Percentiles rank a stretch among this genome's conserved stretches.
Evolutionary conservation across 2,888 invertebrate species (phyloP).

Genomic region (Chrysolina oricalcia): DNA sequence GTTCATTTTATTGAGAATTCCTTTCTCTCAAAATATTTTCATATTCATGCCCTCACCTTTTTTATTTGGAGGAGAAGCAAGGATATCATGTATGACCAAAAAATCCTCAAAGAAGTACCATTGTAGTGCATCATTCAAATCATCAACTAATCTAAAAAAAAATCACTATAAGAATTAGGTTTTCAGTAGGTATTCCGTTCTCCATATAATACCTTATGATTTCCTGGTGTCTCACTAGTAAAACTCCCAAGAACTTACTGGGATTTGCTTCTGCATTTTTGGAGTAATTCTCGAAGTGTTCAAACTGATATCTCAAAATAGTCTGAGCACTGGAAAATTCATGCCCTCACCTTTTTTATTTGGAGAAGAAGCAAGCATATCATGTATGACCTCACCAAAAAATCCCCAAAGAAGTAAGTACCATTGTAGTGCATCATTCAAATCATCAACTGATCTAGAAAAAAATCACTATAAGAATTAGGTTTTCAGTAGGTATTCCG

Average conservation of each 20-base stretch:
- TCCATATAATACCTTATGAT: background rate
- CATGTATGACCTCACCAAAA: background rate
- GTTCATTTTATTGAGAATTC: too few relatives aligned
- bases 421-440: background rate
- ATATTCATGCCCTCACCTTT: background rate
- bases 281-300: background rate
- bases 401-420: background rate
- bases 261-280: background rate
- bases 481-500: background rate
- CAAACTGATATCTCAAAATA: background rate
- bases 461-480: background rate
- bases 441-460: background rate
- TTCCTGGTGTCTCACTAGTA: background rate
- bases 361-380: background rate
- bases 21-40: too few relatives aligned
- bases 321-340: conserved; percentile 12
- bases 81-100: background rate
- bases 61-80: background rate
- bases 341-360: background rate
- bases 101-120: conserved; percentile 7
- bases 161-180: background rate
- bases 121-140: background rate
- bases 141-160: background rate
- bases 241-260: background rate
- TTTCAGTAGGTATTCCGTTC: too few relatives aligned